Conservation (phyloP, 2,113 vertebrate species). For the Meriones unguiculatus region DNA sequence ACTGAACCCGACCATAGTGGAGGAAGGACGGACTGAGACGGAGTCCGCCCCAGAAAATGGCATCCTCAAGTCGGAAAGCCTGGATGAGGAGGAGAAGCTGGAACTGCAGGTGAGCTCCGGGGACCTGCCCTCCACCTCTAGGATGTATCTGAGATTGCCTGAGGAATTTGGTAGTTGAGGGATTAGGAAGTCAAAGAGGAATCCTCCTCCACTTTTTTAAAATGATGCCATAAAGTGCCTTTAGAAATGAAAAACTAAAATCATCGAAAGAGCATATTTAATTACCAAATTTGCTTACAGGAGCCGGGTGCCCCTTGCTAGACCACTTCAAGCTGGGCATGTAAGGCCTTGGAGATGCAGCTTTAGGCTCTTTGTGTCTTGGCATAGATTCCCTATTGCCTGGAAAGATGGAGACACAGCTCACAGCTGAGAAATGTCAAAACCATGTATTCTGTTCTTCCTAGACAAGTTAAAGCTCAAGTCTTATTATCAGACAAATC, state of each 20-base stretch:
- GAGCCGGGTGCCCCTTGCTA: background rate
- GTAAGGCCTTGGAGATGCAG: background rate
- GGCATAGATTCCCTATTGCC: background rate
- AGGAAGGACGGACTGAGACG: constrained; percentile 84
- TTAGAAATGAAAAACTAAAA: background rate
- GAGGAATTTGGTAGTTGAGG: background rate
- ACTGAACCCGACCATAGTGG: constrained; percentile 83
- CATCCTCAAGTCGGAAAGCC: constrained; percentile 87
- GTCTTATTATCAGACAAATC: background rate
- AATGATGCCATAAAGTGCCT: background rate
- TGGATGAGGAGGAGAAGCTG: constrained; percentile 89
- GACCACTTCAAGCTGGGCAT: background rate
- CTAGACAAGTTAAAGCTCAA: background rate
- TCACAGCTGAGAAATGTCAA: background rate
- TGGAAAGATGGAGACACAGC: background rate
- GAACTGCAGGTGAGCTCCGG: constrained; percentile 86
- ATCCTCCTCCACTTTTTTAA: background rate
- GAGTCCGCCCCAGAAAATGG: constrained; percentile 87
- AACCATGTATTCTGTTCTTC: background rate
- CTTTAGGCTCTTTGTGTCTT: background rate
- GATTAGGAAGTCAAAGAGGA: background rate
- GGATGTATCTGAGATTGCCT: background rate
- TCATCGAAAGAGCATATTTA: background rate
- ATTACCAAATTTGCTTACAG: background rate
- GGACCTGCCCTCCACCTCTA: rapidly evolving